phyloP scores from a whole-genome alignment of 2,888 invertebrate genomes.

The Ichneumon xanthorius region DNA sequence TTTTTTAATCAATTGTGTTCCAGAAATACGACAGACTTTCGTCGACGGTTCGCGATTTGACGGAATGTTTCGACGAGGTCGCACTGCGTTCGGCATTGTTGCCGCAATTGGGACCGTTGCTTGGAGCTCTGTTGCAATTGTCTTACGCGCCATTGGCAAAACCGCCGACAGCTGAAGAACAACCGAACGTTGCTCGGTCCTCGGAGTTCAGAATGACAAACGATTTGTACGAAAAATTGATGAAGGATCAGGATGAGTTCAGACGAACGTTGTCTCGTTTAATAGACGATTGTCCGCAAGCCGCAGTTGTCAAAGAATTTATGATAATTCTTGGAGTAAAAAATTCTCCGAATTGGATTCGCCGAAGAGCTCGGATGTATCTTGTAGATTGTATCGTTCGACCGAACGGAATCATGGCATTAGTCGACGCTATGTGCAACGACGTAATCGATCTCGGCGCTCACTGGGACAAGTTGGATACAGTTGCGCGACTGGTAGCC shows the following conservation, averaged over 20 bases:
- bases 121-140: slow-evolving; percentile 90
- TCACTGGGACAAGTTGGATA: slow-evolving; percentile 89
- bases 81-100: slow-evolving; percentile 75
- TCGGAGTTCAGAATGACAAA: slow-evolving; percentile 86
- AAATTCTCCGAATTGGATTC: slow-evolving; percentile 88
- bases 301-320: slow-evolving; percentile 89
- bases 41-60: slow-evolving; percentile 87
- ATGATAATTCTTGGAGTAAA: slow-evolving; percentile 87
- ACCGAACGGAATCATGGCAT: slow-evolving; percentile 88
- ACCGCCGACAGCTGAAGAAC: slow-evolving; percentile 82
- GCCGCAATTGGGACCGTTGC: slow-evolving; percentile 82
- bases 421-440: slow-evolving; percentile 89
- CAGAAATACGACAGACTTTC: slow-evolving; percentile 87
- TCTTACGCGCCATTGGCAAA: slow-evolving; percentile 89
- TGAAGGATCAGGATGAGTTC: slow-evolving; percentile 86
- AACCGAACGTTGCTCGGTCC: slow-evolving; percentile 30
- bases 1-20: slow-evolving; percentile 72
- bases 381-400: slow-evolving; percentile 87
- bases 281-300: slow-evolving; percentile 87
- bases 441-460: slow-evolving; percentile 86
- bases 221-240: slow-evolving; percentile 86
- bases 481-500: slow-evolving; percentile 88
- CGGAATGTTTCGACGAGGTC: slow-evolving; percentile 74
- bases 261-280: slow-evolving; percentile 85
- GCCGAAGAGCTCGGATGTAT: slow-evolving; percentile 87